phyloP scores from a whole-genome alignment of 2,113 vertebrate genomes.

The Solenodon paradoxus region DNA sequence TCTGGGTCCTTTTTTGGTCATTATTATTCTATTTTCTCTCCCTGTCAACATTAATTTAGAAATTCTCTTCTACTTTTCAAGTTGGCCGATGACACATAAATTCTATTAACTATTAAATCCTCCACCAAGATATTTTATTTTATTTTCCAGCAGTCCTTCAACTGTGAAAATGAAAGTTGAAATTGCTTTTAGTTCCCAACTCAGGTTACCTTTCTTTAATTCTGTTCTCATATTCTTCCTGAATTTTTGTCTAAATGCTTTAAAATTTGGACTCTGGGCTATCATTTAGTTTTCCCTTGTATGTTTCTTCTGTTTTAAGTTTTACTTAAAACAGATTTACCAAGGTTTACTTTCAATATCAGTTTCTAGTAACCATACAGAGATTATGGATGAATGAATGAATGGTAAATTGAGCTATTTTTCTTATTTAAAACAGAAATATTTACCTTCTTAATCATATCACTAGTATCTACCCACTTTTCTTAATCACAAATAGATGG shows the following conservation, averaged over 20 bases:
- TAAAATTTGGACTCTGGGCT: neutral
- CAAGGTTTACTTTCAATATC: neutral
- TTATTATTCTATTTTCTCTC: neutral
- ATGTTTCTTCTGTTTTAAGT: neutral
- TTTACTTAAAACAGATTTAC: no score
- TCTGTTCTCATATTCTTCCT: neutral
- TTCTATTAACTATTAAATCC: neutral
- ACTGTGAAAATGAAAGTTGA: neutral
- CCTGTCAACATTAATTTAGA: neutral
- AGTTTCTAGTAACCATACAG: neutral
- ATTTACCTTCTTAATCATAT: neutral
- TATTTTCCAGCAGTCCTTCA: neutral
- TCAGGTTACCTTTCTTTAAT: neutral
- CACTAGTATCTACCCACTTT: neutral
- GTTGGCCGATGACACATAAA: neutral
- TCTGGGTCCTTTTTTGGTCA: neutral
- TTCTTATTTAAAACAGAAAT: neutral
- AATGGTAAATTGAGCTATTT: neutral
- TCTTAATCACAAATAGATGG: neutral
- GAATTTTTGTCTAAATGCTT: neutral
- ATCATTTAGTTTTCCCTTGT: neutral
- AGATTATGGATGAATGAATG: no score
- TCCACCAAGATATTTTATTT: neutral
- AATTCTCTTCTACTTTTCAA: neutral
- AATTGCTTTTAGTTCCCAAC: neutral